Evolutionary conservation across 2,888 invertebrate genomes (phyloP).

Genomic region (Sinodicranocentrus sp.): DNA sequence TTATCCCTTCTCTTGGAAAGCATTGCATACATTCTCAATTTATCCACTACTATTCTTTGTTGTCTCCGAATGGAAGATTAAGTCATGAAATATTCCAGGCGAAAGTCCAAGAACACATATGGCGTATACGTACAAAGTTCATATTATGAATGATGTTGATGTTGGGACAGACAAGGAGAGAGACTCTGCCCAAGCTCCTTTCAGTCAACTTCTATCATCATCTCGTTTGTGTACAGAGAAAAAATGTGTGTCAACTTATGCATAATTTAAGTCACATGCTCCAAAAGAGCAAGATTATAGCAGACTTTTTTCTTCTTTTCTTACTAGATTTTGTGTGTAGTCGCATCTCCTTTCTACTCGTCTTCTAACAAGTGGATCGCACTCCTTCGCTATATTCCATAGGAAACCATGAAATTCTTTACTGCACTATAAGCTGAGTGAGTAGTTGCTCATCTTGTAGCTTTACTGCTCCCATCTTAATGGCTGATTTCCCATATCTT

Average conservation of each 20-base stretch:
- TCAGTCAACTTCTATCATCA: constrained; percentile 57
- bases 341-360: no score
- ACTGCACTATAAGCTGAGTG: neutral
- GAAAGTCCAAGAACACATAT: constrained; percentile 47
- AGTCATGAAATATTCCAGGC: constrained; percentile 54
- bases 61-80: constrained; percentile 34
- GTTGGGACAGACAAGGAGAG: neutral
- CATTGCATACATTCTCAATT: no score
- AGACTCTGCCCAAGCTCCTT: constrained; percentile 26
- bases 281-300: constrained; percentile 34
- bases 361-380: no score
- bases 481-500: constrained; percentile 29
- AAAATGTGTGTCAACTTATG: constrained; percentile 70
- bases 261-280: constrained; percentile 68
- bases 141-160: neutral
- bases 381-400: no score
- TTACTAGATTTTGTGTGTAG: no score
- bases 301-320: constrained; percentile 32
- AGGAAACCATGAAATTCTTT: no score
- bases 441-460: no score
- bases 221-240: constrained; percentile 34
- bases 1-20: no score
- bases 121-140: constrained; percentile 19
- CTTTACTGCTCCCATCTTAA: constrained; percentile 22
- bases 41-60: constrained; percentile 11